phyloP scores from a whole-genome alignment of 2,797 vertebrate genomes.

The Oreochromis grahami region DNA sequence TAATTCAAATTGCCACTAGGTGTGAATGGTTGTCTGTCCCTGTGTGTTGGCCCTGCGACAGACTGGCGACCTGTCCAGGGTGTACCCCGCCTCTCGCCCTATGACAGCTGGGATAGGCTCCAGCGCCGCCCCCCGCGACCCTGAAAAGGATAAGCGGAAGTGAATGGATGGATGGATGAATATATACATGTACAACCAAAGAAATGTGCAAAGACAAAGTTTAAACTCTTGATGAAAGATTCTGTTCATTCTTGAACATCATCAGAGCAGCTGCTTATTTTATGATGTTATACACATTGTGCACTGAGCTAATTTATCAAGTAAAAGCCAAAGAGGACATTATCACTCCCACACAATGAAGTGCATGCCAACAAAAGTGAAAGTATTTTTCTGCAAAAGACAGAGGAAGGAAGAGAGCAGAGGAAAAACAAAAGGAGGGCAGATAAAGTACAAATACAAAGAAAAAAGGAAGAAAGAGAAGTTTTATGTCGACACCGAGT shows the following conservation, averaged over 20 bases:
- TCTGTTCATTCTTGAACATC: not conserved
- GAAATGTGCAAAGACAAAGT: not conserved
- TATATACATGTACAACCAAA: not conserved
- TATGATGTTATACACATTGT: not conserved
- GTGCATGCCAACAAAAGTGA: not conserved
- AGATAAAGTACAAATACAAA: not conserved
- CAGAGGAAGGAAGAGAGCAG: not conserved
- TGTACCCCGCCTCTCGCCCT: too few relatives aligned
- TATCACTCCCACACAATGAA: not conserved
- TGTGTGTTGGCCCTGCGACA: too few relatives aligned
- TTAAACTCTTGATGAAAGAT: not conserved
- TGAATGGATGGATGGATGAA: too few relatives aligned
- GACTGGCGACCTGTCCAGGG: too few relatives aligned
- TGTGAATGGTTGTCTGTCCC: too few relatives aligned
- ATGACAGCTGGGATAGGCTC: too few relatives aligned
- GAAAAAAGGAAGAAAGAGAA: not conserved
- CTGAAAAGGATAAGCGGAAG: too few relatives aligned
- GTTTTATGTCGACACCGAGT: constrained; percentile 33
- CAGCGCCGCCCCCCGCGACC: too few relatives aligned
- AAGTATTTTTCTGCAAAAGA: not conserved
- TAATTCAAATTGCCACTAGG: too few relatives aligned
- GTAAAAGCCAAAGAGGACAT: not conserved
- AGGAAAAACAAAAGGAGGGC: not conserved
- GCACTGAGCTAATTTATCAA: not conserved
- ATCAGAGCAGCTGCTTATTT: not conserved